Conservation (phyloP, 2,113 vertebrate species). For the Tragelaphus buxtoni region DNA sequence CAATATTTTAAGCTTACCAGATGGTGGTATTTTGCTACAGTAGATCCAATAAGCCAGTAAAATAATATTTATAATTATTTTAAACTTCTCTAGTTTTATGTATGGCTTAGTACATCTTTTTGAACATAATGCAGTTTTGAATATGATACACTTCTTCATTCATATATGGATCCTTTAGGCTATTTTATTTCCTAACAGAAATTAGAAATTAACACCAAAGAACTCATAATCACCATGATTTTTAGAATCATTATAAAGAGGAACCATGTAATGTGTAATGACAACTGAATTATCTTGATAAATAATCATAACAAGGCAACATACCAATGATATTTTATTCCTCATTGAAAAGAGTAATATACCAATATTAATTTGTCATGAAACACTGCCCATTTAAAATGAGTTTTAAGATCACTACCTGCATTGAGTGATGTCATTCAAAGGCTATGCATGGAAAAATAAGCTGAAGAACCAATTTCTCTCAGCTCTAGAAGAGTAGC, state of each 20-base stretch:
- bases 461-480: slow-evolving; percentile 28
- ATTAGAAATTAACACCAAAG: not conserved
- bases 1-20: not conserved
- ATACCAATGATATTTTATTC: slow-evolving; percentile 17
- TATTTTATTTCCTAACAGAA: not conserved
- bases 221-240: not conserved
- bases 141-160: not conserved
- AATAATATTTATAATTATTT: not conserved
- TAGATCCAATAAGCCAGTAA: not conserved
- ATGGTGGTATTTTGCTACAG: not conserved
- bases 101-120: not conserved
- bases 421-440: not conserved
- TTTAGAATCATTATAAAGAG: slow-evolving; percentile 16
- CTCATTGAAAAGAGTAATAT: not conserved
- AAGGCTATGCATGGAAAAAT: slow-evolving; percentile 1
- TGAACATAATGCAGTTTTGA: not conserved
- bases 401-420: not conserved
- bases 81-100: not conserved
- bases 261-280: not conserved
- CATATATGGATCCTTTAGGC: not conserved
- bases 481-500: not conserved
- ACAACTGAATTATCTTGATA: slow-evolving; percentile 31
- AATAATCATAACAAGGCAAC: slow-evolving; percentile 13
- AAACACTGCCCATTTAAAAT: slow-evolving; percentile 38
- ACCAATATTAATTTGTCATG: slow-evolving; percentile 13